Percentiles rank a stretch among this genome's conserved stretches.
Evolutionary conservation across 2,888 invertebrate species (phyloP).

Genomic region (Anodontia alba): DNA sequence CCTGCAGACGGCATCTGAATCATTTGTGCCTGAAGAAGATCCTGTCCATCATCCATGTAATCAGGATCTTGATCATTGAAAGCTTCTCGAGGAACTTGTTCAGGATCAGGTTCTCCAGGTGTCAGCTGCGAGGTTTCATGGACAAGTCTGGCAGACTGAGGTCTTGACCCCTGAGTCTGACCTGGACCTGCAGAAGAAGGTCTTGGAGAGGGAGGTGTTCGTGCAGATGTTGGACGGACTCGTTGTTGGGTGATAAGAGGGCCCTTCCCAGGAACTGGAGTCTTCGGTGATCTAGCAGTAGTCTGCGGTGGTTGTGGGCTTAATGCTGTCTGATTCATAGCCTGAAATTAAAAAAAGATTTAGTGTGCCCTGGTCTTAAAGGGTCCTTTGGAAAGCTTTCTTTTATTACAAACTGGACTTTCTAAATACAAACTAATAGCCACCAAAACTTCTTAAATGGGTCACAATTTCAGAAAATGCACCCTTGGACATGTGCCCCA

Average conservation of each 20-base stretch:
- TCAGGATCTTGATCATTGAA: slow-evolving; percentile 10
- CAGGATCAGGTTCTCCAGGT: not conserved
- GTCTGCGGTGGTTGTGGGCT: slow-evolving; percentile 49
- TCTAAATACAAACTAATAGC: too few relatives aligned
- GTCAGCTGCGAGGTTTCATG: not conserved
- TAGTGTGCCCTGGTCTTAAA: not conserved
- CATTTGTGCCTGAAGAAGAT: not conserved
- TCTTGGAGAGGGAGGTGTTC: slow-evolving; percentile 53
- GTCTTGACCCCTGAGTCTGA: slow-evolving; percentile 45
- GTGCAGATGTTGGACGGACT: slow-evolving; percentile 51
- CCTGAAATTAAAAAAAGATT: slow-evolving; percentile 2
- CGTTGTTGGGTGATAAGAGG: slow-evolving; percentile 42
- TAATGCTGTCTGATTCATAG: slow-evolving; percentile 36
- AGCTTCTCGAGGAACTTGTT: slow-evolving; percentile 9
- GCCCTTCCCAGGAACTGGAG: not conserved
- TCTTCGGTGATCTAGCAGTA: not conserved
- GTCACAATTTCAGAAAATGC: too few relatives aligned
- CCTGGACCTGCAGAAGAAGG: slow-evolving; percentile 46
- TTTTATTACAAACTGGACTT: too few relatives aligned
- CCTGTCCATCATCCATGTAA: not conserved
- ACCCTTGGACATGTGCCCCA: too few relatives aligned
- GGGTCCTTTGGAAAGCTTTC: too few relatives aligned
- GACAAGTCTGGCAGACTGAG: slow-evolving; percentile 45
- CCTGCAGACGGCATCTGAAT: slow-evolving; percentile 5
- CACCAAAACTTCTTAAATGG: too few relatives aligned